Base-by-base conservation (phyloP, 2,797 vertebrate species). In the Australoheros facetus region DNA sequence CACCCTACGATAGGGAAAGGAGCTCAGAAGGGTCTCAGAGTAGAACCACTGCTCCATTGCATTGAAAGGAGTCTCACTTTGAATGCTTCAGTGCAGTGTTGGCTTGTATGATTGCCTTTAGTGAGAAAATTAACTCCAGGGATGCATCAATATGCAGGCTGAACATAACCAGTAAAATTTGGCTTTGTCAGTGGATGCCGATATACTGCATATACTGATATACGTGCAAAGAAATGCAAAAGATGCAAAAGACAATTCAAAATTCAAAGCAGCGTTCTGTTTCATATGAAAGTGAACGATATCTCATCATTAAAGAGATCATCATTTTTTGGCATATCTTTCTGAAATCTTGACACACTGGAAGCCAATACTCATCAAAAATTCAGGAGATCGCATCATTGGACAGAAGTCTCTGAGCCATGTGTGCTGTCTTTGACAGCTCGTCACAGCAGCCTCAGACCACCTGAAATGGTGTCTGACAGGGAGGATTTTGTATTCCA, bases 401-500 rank as follows among this genome's bases (percentile, higher is more conserved):
- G 71, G 71, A 85, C 71, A 66, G 17, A 26, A 78, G 75, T 80
- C 75, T 87, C 70, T 80, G 57, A 74, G 81, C 80, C 23, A 17
- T 28, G 28, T 62, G 30, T 39, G 39, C 77, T 55, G 78, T 75
- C 78, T 87, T 79, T 87, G 77, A 84, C 77, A 69, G 80, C 69
- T 73, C 56, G 84, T 86, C 82, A 84, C 84, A 55, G 74, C 66
- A 4, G 72, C 66, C 51, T 69, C 71, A n/a, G 32, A 66, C 34
- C 75, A 73, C 80, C 86, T 80, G 72, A 85, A 86, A 82, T 78
- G 30, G 82, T 77, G 51, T 79, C 80, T 79, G 79, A 87, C 71
- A 48, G 56, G 55, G 76, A 71, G 71, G 66, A 78, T 80, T 72
- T 78, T 34, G 78, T 82, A 80, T 80, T 19, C 78, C 80, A 83